Conservation (phyloP, 2,888 invertebrate species). For the Fragum whitleyi region DNA sequence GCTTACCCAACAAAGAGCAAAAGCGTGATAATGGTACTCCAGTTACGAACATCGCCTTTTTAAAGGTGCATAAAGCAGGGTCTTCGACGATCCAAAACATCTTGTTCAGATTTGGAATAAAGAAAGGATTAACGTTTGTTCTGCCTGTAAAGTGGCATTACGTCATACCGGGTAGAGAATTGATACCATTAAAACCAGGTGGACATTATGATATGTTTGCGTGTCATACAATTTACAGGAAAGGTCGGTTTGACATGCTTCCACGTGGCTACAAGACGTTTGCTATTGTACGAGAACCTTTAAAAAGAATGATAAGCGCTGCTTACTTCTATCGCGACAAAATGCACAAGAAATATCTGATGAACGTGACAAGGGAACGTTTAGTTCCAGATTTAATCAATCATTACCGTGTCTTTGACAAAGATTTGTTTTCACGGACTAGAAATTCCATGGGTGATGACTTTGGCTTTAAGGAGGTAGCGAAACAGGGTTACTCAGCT, state of each 20-base stretch:
- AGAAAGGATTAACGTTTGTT: constrained; percentile 58
- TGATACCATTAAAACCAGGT: constrained; percentile 10
- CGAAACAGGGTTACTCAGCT: background rate
- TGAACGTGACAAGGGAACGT: constrained; percentile 18
- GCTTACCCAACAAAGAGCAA: background rate
- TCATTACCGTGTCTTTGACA: constrained; percentile 38
- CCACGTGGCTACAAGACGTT: constrained; percentile 57
- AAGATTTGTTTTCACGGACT: constrained; percentile 38
- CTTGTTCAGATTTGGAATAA: constrained; percentile 63
- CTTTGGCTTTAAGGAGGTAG: constrained; percentile 38
- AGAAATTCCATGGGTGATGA: constrained; percentile 53
- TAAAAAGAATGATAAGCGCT: constrained; percentile 55
- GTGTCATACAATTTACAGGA: constrained; percentile 56
- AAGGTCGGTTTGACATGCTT: constrained; percentile 44
- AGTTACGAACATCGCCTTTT: constrained; percentile 55
- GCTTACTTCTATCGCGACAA: constrained; percentile 49
- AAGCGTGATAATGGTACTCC: background rate
- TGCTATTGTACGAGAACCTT: constrained; percentile 66
- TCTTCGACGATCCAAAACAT: constrained; percentile 64
- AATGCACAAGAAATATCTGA: constrained; percentile 25
- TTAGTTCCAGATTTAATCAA: constrained; percentile 41
- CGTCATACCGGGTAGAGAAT: background rate
- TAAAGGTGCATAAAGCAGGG: constrained; percentile 68
- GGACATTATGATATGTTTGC: constrained; percentile 57
- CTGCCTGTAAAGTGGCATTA: constrained; percentile 35